Evolutionary conservation across 1,140 invertebrate genomes (phyloP).

Genomic region (Cydia splendana): DNA sequence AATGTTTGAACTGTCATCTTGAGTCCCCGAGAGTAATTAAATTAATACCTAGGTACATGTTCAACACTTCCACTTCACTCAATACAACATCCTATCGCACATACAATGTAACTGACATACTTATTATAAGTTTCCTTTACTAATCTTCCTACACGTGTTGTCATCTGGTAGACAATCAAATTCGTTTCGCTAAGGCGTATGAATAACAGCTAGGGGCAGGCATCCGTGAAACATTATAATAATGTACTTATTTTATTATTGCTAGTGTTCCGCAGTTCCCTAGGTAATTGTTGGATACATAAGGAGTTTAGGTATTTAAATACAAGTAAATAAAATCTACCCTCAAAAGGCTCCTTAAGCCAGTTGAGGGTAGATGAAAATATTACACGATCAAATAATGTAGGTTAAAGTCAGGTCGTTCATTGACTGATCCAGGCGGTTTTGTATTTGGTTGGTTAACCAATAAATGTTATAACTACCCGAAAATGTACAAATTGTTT

Average conservation of each 20-base stretch:
- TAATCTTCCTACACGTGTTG: constrained; percentile 3
- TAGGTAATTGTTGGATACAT: constrained; percentile 53
- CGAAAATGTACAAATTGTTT: no score
- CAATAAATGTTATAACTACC: no score
- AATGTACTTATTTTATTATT: neutral
- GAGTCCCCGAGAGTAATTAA: neutral
- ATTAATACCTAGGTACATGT: neutral
- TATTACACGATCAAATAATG: no score
- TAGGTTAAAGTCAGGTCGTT: no score
- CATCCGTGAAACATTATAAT: neutral
- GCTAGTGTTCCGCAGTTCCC: neutral
- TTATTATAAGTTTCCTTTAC: no score
- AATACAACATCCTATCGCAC: neutral
- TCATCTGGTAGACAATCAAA: neutral
- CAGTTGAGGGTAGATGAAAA: no score
- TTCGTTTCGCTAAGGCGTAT: constrained; percentile 2
- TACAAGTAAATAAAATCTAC: no score
- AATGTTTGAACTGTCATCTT: neutral
- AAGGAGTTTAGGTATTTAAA: no score
- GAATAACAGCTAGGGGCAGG: neutral
- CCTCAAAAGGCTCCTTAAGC: no score
- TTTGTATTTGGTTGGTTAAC: no score
- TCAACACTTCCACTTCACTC: neutral
- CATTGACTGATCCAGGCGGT: no score
- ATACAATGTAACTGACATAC: constrained; percentile 1